A percentile compares a stretch with the other conserved stretches of the same genome.
Conservation (phyloP, 1,140 invertebrate genomes). For the Melitaea cinxia region DNA sequence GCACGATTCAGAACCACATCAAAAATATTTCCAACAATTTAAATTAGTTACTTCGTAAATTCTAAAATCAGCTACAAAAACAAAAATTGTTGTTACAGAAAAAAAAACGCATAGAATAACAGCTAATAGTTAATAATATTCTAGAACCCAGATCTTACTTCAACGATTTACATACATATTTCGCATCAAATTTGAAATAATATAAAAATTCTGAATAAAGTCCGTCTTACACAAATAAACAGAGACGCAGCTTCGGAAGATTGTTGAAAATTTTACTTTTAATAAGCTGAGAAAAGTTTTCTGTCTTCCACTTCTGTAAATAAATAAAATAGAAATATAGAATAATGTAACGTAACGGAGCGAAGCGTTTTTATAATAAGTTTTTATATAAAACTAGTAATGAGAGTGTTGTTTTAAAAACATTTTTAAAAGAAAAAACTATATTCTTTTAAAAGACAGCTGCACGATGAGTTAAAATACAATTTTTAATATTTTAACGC, state of each 20-base stretch:
- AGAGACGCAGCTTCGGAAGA: neutral
- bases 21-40: no score
- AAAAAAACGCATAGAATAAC: no score
- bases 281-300: neutral
- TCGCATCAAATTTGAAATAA: neutral
- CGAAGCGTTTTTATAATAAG: neutral
- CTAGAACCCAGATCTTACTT: neutral
- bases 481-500: no score
- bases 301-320: neutral
- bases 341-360: neutral
- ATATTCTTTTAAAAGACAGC: no score
- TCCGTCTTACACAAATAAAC: neutral
- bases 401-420: neutral
- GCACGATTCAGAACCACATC: no score
- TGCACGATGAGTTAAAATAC: no score
- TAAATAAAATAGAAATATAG: neutral
- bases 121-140: no score
- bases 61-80: no score
- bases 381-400: neutral
- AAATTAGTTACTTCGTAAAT: no score
- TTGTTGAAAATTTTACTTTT: conserved; percentile 4
- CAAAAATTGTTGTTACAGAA: no score
- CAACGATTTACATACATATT: neutral
- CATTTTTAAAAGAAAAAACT: neutral
- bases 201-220: conserved; percentile 5